Evolutionary conservation across 2,888 invertebrate species (phyloP).

Genomic region (Stomorhina lunata): DNA sequence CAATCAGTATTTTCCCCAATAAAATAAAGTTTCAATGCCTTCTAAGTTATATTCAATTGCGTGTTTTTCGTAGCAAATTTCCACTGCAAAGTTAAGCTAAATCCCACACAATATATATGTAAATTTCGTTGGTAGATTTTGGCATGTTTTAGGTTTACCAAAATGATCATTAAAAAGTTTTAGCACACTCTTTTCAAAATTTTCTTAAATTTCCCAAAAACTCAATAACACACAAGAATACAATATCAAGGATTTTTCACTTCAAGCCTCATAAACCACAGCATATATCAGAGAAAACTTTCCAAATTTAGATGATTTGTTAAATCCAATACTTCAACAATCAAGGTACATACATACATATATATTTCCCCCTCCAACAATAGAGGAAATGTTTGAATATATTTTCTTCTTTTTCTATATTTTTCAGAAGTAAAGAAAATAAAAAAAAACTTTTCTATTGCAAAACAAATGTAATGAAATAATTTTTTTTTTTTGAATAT

Average conservation of each 20-base stretch:
- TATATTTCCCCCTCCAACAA: background rate
- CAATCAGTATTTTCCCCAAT: no score
- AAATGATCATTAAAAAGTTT: conserved; percentile 56
- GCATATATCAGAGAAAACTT: conserved; percentile 1
- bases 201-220: conserved; percentile 14
- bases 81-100: conserved; percentile 7
- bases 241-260: conserved; percentile 29
- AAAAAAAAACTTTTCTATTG: conserved; percentile 22
- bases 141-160: background rate
- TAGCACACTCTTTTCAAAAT: background rate
- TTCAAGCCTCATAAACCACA: background rate
- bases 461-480: conserved; percentile 40
- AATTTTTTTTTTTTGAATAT: conserved; percentile 18
- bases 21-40: no score
- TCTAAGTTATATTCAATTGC: no score
- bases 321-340: conserved; percentile 49
- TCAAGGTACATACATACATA: conserved; percentile 53
- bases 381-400: background rate
- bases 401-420: conserved; percentile 6
- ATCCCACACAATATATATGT: background rate
- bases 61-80: background rate
- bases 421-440: no score
- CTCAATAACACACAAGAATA: background rate
- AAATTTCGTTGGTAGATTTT: background rate
- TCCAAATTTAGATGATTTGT: conserved; percentile 47